Evolutionary conservation across 2,113 vertebrate genomes (phyloP).

Genomic region (Archocentrus centrarchus): DNA sequence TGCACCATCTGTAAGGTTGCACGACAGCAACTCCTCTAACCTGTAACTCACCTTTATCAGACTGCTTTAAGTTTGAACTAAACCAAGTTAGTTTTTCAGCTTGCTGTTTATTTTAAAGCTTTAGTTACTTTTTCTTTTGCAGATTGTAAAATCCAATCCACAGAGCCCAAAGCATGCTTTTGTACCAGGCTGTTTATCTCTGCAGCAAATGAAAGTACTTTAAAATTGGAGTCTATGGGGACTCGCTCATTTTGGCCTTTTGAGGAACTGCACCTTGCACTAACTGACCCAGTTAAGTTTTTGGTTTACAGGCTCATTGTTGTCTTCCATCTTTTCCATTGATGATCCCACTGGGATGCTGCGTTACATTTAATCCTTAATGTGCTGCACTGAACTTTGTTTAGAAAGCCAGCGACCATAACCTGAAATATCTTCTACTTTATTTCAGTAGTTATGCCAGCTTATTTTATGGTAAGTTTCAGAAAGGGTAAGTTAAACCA

Average conservation of each 20-base stretch:
- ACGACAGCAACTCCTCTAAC: too few species aligned
- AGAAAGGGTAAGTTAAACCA: neutral
- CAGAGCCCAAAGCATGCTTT: neutral
- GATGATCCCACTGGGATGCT: neutral
- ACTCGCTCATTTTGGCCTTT: neutral
- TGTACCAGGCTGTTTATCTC: neutral
- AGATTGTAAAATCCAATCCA: too few species aligned
- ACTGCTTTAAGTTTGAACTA: too few species aligned
- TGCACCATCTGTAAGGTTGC: too few species aligned
- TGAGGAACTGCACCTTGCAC: neutral
- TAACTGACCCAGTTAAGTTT: neutral
- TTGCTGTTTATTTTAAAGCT: too few species aligned
- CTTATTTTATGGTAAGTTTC: neutral
- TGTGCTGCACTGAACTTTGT: conserved; percentile 1
- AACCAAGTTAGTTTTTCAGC: too few species aligned
- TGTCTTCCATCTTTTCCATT: conserved; percentile 1
- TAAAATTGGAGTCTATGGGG: neutral
- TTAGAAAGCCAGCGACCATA: neutral
- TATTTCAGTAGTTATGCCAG: neutral
- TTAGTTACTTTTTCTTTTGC: neutral
- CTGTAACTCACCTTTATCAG: too few species aligned
- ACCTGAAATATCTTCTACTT: neutral
- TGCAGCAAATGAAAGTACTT: neutral
- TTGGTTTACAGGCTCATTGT: neutral
- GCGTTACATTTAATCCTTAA: neutral